These are phyloP conservation scores for Pocota personata DNA, from an alignment of 2,888 invertebrate genomes.

Conservation along the genomic window DNA sequence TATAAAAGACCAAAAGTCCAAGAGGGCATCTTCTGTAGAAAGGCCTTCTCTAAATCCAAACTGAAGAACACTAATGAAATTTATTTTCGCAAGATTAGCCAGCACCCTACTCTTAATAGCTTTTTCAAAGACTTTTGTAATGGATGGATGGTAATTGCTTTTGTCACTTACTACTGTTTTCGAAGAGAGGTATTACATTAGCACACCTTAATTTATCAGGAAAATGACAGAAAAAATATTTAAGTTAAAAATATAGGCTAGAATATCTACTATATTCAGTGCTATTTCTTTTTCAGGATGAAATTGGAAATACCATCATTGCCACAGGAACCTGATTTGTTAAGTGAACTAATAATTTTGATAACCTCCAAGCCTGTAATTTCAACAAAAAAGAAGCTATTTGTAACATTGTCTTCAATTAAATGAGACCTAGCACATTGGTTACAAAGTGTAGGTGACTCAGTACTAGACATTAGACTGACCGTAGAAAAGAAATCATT, in stretches of 20 bases:
- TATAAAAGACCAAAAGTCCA: background rate
- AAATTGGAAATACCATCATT: too few relatives aligned
- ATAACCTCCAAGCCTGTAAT: too few relatives aligned
- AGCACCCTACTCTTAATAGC: background rate
- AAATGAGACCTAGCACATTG: too few relatives aligned
- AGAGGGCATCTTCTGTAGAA: background rate
- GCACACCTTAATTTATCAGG: slow-evolving; percentile 25
- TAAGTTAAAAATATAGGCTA: slow-evolving; percentile 13
- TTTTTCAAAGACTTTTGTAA: slow-evolving; percentile 7
- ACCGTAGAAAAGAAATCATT: too few relatives aligned
- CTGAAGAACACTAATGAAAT: background rate
- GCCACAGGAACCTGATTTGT: too few relatives aligned
- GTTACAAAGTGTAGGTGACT: too few relatives aligned
- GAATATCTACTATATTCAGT: background rate
- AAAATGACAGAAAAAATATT: slow-evolving; percentile 3
- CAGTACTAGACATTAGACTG: too few relatives aligned
- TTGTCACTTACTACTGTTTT: slow-evolving; percentile 3
- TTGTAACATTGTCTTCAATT: too few relatives aligned
- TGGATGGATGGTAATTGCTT: slow-evolving; percentile 5
- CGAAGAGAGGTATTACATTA: slow-evolving; percentile 14
- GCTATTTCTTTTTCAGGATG: background rate
- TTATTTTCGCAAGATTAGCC: background rate
- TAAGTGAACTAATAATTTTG: too few relatives aligned
- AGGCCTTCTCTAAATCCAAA: background rate
- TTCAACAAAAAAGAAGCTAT: too few relatives aligned